phyloP scores from a whole-genome alignment of 2,113 vertebrate genomes.

The Sorex fumeus region DNA sequence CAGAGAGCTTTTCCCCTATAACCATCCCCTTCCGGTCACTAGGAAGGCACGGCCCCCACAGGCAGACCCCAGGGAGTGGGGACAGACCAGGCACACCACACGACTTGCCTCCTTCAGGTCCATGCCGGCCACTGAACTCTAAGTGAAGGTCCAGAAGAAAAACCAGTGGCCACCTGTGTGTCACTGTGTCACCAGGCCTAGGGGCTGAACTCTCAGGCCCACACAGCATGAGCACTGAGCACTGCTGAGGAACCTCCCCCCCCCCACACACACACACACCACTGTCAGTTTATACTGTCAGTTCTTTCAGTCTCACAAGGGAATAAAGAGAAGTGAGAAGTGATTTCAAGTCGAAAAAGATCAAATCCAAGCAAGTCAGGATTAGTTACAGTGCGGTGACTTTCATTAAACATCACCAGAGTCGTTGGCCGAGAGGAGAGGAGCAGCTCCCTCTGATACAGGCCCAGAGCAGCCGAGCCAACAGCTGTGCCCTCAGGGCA shows the following conservation, averaged over 20 bases:
- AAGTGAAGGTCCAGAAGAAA: too few relatives aligned
- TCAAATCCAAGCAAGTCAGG: slow-evolving; percentile 47
- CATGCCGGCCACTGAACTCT: too few relatives aligned
- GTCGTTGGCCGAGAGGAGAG: background rate
- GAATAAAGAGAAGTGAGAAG: slow-evolving; percentile 24
- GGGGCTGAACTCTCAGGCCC: too few relatives aligned
- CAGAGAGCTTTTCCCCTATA: too few relatives aligned
- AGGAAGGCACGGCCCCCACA: background rate
- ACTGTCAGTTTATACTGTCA: background rate
- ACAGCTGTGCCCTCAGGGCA: background rate
- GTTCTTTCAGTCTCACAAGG: slow-evolving; percentile 45
- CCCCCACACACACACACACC: too few relatives aligned
- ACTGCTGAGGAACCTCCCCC: too few relatives aligned
- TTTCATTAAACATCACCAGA: slow-evolving; percentile 4
- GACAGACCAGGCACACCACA: background rate
- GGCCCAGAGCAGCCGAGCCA: background rate
- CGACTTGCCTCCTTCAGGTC: too few relatives aligned
- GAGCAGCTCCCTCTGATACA: too few relatives aligned
- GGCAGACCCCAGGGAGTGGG: background rate
- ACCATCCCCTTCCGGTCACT: background rate
- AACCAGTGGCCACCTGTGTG: too few relatives aligned
- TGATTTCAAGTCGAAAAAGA: background rate
- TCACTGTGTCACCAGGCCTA: too few relatives aligned
- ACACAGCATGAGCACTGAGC: too few relatives aligned
- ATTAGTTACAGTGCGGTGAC: slow-evolving; percentile 12